Base-by-base conservation (phyloP, 2,888 invertebrate genomes). In the Oxyscelio sp. region DNA sequence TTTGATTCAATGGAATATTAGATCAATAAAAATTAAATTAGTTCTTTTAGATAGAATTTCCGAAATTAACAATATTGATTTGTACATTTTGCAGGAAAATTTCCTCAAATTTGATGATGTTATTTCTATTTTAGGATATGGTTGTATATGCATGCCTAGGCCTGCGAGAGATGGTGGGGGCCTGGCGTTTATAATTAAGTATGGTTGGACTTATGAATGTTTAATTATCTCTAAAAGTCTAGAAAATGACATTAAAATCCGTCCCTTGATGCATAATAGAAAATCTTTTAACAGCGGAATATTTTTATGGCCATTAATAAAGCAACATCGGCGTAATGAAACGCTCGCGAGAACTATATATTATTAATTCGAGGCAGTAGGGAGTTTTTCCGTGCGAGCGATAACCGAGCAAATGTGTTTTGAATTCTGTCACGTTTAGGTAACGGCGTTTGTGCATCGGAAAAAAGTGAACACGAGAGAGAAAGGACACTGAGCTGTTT, bases 351-450 rank as follows among this genome's bases (percentile, higher is more conserved):
- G n/a, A n/a, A n/a, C n/a, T n/a, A n/a, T n/a, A n/a, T n/a, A n/a
- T n/a, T n/a, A n/a, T n/a, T n/a, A n/a, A n/a, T n/a, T n/a, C n/a
- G n/a, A n/a, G n/a, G n/a, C n/a, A n/a, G n/a, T n/a, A n/a, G n/a
- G n/a, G n/a, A n/a, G n/a, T n/a, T 27, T 27, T 27, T 27, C 6
- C 34, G 11, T 34, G 9, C 34, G 11, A 34, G 11, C 6, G 6
- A 27, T 27, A 27, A 27, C 6, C n/a, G 45, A 54, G 59, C 59
- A 63, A 73, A 52, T 77, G 54, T 54, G 34, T 77, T 50, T 66
- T 15, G 50, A 50, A 54, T 34, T 34, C 9, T 70, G 24, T 65
- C 27, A 45, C 56, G 71, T 73, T 73, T 80, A 80, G 80, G 50
- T 73, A 65, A 31, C 45, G 17, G 17, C 19, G 21, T 54, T 31